phyloP scores from a whole-genome alignment of 2,888 invertebrate genomes.

The Augochlorella aurata region DNA sequence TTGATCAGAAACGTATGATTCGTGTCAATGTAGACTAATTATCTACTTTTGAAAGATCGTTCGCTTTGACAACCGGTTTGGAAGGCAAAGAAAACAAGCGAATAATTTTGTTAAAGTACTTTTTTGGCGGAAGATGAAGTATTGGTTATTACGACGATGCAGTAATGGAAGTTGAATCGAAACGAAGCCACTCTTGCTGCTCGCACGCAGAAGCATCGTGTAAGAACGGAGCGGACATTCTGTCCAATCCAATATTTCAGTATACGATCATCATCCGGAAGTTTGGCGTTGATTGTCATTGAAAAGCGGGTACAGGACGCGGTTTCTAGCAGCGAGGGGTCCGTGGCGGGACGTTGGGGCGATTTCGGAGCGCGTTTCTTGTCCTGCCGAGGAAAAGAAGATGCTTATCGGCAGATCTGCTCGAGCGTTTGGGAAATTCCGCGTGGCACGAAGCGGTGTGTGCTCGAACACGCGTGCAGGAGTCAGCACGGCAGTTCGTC shows the following conservation, averaged over 20 bases:
- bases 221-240: not conserved
- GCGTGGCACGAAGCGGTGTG: conserved; percentile 48
- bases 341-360: not conserved
- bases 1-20: no score
- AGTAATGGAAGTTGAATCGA: no score
- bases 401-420: conserved; percentile 45
- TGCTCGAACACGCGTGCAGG: conserved; percentile 55
- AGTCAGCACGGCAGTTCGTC: conserved; percentile 51
- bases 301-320: not conserved
- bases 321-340: not conserved
- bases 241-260: not conserved
- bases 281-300: not conserved
- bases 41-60: not conserved
- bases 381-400: not conserved
- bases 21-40: no score
- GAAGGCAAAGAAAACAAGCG: no score
- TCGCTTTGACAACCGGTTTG: not conserved
- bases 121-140: not conserved
- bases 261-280: not conserved
- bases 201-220: no score
- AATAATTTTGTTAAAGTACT: not conserved
- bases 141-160: not conserved
- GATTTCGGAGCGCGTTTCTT: not conserved
- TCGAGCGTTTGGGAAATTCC: conserved; percentile 58
- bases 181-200: no score